Conservation (phyloP, 2,797 vertebrate species). For the Pitangus sulphuratus region DNA sequence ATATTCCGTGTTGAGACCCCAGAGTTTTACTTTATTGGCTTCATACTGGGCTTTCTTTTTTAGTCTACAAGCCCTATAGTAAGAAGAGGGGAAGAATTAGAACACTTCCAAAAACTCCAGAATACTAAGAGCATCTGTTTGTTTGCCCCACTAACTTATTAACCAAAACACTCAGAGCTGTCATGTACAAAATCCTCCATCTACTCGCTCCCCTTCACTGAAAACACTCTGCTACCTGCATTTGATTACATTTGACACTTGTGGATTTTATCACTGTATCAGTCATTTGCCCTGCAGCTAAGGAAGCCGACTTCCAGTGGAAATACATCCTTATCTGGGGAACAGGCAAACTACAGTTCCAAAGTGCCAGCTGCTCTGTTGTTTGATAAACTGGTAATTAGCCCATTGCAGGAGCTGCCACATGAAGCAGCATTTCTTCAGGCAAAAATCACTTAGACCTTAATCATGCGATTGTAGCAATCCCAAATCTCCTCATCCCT, state of each 20-base stretch:
- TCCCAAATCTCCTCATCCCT: not conserved
- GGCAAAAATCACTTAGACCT: not conserved
- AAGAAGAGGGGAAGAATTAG: constrained; percentile 56
- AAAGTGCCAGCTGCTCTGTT: not conserved
- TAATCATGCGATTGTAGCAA: not conserved
- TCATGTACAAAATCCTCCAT: not conserved
- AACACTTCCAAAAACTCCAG: constrained; percentile 25
- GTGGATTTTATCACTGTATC: not conserved
- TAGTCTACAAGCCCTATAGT: constrained; percentile 92
- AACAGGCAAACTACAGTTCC: not conserved
- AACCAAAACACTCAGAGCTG: not conserved
- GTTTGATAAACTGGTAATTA: not conserved
- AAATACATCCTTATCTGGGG: not conserved
- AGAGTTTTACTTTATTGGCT: constrained; percentile 99
- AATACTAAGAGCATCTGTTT: not conserved
- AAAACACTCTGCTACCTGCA: not conserved
- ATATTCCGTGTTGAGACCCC: constrained; percentile 98
- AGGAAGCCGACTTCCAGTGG: not conserved
- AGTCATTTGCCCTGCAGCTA: not conserved
- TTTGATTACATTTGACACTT: not conserved
- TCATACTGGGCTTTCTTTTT: constrained; percentile 99
- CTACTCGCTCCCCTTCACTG: not conserved
- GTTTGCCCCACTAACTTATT: not conserved
- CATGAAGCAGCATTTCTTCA: not conserved
- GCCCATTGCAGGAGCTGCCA: not conserved